Evolutionary conservation across 2,113 vertebrate species (phyloP), one percentile per base, ranked within the genome.

Genomic region (Calonectris borealis): DNA sequence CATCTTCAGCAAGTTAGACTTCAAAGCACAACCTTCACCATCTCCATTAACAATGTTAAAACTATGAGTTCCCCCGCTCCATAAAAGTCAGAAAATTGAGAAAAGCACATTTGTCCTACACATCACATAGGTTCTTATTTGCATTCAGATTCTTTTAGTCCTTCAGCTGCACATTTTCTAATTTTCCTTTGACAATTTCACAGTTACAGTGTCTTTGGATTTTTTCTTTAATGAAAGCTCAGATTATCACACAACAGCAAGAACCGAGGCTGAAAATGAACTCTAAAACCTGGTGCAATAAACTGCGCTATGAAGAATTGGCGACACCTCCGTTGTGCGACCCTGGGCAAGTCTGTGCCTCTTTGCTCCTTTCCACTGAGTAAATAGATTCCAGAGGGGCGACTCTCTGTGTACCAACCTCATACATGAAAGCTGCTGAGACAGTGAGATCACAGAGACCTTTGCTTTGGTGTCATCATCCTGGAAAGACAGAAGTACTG

Each of bases 391-490:
- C 84, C 81, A 80, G 89, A 91, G 84, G 46, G 62, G 71, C 10
- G 7, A 65, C 20, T 57, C 9, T 79, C 46, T 94, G 81, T 65
- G 81, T 89, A 91, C 90, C 95, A 86, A 54, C 55, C 89, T 94
- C 83, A 83, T 81, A 87, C 0, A 25, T 84, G 83, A 95, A 94
- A 95, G 86, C 89, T 95, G 86, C 94, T 93, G 95, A 95, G 97
- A 84, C 81, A 87, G 86, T 89, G 94, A 89, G 86, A 94, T 95
- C 95, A 91, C 81, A 83, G 79, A 96, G 77, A 94, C 81, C 95
- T 97, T 96, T 97, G 89, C 89, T 96, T 97, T 91, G 86, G 70
- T 95, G 86, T 93, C 96, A 87, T 96, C 95, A 94, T 90, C 85
- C 95, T 96, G 96, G 92, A 94, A 93, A 94, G 86, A 76, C 75